A percentile compares a stretch with the other conserved stretches of the same genome.
Conservation (phyloP, 2,113 vertebrate genomes). For the Macroglossus sobrinus region DNA sequence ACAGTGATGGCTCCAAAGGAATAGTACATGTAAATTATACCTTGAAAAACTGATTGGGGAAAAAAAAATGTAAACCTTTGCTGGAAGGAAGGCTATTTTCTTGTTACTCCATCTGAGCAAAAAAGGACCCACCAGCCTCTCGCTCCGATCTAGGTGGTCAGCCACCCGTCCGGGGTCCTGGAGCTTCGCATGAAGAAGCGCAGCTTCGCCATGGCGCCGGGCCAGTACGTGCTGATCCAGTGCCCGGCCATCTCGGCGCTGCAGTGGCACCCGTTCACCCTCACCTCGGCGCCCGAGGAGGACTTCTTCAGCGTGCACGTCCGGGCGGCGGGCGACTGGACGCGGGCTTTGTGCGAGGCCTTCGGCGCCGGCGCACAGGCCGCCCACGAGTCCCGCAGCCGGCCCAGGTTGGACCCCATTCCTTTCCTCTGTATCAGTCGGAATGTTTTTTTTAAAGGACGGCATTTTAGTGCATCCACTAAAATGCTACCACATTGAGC, state of each 20-base stretch:
- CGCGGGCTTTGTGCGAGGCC: slow-evolving; percentile 77
- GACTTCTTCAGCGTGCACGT: slow-evolving; percentile 87
- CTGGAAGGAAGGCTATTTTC: not conserved
- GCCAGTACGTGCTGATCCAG: slow-evolving; percentile 86
- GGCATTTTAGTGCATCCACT: not conserved
- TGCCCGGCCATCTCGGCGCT: slow-evolving; percentile 82
- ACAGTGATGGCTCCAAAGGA: not conserved
- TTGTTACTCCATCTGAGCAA: not conserved
- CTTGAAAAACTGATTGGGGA: not conserved
- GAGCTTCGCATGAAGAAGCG: slow-evolving; percentile 86
- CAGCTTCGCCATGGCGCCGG: slow-evolving; percentile 83
- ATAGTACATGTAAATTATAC: not conserved
- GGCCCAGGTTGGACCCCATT: slow-evolving; percentile 80
- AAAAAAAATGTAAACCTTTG: not conserved
- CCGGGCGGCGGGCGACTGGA: slow-evolving; percentile 83
- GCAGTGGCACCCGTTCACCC: slow-evolving; percentile 89
- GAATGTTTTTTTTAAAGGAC: not conserved
- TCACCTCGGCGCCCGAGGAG: slow-evolving; percentile 87
- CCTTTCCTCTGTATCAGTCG: not conserved
- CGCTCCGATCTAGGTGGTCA: slow-evolving; percentile 79
- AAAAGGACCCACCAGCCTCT: not conserved
- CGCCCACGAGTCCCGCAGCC: slow-evolving; percentile 68
- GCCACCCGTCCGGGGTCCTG: slow-evolving; percentile 83
- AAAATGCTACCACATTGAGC: not conserved
- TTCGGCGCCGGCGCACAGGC: slow-evolving; percentile 73